Conservation (phyloP, 2,888 invertebrate species). For the Phyto melanocephala region DNA sequence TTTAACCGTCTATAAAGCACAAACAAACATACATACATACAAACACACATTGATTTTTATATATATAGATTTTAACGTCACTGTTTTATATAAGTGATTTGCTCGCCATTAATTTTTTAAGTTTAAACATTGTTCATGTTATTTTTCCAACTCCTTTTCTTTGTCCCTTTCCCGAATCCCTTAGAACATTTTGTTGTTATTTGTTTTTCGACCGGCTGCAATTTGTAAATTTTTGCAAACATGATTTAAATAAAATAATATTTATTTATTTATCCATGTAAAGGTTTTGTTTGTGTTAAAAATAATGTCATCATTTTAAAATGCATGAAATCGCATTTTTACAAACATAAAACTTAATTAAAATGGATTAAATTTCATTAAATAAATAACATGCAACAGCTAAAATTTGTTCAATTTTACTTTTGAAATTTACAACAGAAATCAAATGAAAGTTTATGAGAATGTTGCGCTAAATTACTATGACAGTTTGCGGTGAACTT, state of each 20-base stretch:
- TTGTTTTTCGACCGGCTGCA: conserved; percentile 2
- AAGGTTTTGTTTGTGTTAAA: not conserved
- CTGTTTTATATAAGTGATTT: not conserved
- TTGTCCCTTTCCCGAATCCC: not conserved
- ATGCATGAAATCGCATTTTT: conserved; percentile 29
- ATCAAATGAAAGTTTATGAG: not conserved
- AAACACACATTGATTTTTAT: no score
- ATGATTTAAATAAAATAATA: conserved; percentile 62
- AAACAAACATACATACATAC: no score
- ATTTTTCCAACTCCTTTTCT: not conserved
- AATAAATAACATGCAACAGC: conserved; percentile 17
- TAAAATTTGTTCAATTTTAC: not conserved
- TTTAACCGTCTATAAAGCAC: no score
- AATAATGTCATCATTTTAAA: conserved; percentile 59
- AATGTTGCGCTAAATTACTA: not conserved
- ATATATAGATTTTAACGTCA: no score
- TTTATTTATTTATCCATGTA: conserved; percentile 50
- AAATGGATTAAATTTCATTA: conserved; percentile 56
- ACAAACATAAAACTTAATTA: conserved; percentile 59
- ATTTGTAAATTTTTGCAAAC: conserved; percentile 56
- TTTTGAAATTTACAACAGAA: not conserved
- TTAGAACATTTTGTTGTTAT: not conserved
- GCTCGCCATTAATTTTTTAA: not conserved
- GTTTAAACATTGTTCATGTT: not conserved
- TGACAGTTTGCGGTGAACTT: not conserved